Percentiles rank a stretch among this genome's conserved stretches.
Evolutionary conservation across 53 echinoderm and acorn worm genomes (phyloP).

Genomic region (Holothuria scabra): DNA sequence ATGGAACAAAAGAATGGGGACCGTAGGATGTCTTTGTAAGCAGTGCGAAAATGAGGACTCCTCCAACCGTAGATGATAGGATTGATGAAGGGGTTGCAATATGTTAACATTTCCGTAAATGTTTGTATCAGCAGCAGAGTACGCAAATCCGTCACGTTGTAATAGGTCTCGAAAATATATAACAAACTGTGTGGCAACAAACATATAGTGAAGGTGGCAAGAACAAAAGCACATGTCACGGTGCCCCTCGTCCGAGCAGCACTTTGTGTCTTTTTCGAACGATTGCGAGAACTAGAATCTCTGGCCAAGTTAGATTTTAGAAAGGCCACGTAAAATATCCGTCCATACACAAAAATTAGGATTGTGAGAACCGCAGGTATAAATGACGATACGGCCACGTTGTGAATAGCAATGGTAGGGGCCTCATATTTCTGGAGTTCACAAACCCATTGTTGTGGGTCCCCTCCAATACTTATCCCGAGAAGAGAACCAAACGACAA

Average conservation of each 20-base stretch:
- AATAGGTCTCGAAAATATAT: constrained; percentile 13
- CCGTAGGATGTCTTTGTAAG: neutral
- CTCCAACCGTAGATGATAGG: constrained; percentile 32
- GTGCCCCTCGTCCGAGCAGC: neutral
- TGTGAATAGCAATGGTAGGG: neutral
- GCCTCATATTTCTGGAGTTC: constrained; percentile 22
- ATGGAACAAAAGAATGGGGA: neutral
- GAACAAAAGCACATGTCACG: constrained; percentile 1
- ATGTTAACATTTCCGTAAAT: neutral
- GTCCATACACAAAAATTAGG: neutral
- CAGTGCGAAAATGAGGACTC: neutral
- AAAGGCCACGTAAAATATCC: constrained; percentile 17
- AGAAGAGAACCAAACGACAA: neutral
- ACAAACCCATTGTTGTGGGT: constrained; percentile 30
- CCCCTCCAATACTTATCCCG: constrained; percentile 16
- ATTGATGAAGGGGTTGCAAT: neutral
- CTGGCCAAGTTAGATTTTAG: neutral
- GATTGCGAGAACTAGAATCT: no score
- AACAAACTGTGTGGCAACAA: constrained; percentile 9
- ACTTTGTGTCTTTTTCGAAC: no score
- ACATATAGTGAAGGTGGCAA: neutral
- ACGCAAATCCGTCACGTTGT: neutral
- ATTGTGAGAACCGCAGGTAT: neutral
- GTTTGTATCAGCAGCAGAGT: neutral
- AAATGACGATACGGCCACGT: neutral